Base-by-base conservation (phyloP, 2,797 vertebrate genomes). In the Enteromius paludinosus region DNA sequence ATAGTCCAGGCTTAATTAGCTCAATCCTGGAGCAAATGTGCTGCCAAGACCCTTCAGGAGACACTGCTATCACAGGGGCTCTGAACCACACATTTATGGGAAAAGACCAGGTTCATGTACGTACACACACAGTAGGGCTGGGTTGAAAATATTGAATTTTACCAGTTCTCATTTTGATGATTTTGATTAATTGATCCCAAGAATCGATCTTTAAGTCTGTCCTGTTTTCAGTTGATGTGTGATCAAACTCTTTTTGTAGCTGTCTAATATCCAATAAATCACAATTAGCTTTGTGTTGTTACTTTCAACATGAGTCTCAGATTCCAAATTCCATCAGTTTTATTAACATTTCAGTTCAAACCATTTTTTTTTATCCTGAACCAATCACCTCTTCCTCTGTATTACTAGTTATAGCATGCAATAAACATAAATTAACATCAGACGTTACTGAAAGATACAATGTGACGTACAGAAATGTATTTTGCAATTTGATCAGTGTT, bases 1-100 rank as follows among this genome's bases (percentile, higher is more conserved):
- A 79, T 73, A 49, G 79, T 83, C 80, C 83, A 70, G 88, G 88
- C 92, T 91, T 94, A 93, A 94, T 94, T 92, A 93, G 91, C 71
- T 88, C 89, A 89, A 86, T 89, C 88, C 87, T 84, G 75, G 68
- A 86, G 83, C 85, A 84, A 88, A 88, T 80, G 80, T 78, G 65
- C 83, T 84, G 82, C 82, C 79, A 66, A 73, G 68, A 66, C 82
- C 86, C 62, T 86, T 33, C 83, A 85, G 84, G 88, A 87, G 84
- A 86, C 81, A 76, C 70, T 25, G 71, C 76, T 80, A 78, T 84
- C 83, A 62, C n/a, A 68, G 83, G 74, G 49, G 52, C 10, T n/a
- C 43, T 28, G 41, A 28, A 35, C 52, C 47, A 52, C 23, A 61
- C n/a, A 41, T 43, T n/a, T n/a, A n/a, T n/a, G 35, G 33, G 3